phyloP scores from a whole-genome alignment of 2,113 vertebrate genomes.

The Amblyornis subalaris region DNA sequence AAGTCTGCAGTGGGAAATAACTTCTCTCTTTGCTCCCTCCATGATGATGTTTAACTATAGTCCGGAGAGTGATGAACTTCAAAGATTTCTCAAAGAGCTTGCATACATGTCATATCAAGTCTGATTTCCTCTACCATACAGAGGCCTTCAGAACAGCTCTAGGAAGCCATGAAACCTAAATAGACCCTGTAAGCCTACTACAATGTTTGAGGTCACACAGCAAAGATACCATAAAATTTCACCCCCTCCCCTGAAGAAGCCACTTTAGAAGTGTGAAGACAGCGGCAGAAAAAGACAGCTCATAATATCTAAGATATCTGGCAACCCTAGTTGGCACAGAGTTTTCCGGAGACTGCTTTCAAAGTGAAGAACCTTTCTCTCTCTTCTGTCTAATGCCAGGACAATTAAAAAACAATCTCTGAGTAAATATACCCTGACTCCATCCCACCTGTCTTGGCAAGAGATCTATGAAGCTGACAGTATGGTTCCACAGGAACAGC shows the following conservation, averaged over 20 bases:
- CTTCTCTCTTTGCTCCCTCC: not conserved
- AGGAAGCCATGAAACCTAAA: not conserved
- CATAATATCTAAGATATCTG: not conserved
- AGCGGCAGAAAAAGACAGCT: not conserved
- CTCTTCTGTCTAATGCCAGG: not conserved
- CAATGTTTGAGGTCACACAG: not conserved
- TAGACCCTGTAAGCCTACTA: not conserved
- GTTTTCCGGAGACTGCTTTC: not conserved
- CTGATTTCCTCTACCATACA: not conserved
- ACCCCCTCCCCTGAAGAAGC: not conserved
- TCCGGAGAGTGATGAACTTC: fast-evolving
- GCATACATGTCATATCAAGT: not conserved
- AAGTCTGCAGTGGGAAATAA: not conserved
- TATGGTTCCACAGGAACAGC: not conserved
- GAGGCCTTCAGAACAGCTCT: not conserved
- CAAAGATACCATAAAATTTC: not conserved
- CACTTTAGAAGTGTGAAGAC: not conserved
- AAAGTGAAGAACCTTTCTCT: not conserved
- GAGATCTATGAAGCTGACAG: not conserved
- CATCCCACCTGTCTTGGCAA: not conserved
- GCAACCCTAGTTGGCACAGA: not conserved
- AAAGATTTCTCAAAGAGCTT: not conserved
- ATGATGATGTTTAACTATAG: not conserved
- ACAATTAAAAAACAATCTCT: not conserved
- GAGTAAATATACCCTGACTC: not conserved